Evolutionary conservation across 2,888 invertebrate species (phyloP), one percentile per base, ranked within the genome.

Genomic region (Stenichneumon culpator): DNA sequence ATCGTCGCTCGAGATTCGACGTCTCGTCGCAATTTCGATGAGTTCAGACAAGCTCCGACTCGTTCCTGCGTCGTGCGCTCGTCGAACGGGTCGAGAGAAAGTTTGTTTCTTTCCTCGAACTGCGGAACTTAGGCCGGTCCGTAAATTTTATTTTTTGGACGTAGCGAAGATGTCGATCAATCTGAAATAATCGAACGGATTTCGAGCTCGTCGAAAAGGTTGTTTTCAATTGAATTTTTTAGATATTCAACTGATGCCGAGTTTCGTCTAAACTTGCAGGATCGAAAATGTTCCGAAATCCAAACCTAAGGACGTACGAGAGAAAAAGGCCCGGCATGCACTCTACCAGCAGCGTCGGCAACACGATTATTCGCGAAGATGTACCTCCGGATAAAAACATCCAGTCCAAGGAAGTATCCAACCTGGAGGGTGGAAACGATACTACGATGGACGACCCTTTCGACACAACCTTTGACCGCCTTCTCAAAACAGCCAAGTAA

Each of bases 401-500:
- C 22, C 16, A 32, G n/a, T n/a, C 65, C 2, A 4, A 9, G 14
- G 52, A 60, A 36, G 50, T 60, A 11, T 7, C 14, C 14, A 28
- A 22, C 16, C 39, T 47, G 7, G 7, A 54, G 5, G 16, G 22
- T 19, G 25, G 0, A 19, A 81, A 89, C 28, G 65, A 83, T 16
- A 89, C 88, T 9, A n/a, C 87, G 9, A 74, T 77, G 14, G 69
- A 86, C 50, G 89, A 90, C 82, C 86, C 86, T 1, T 91, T 92
- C 28, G 91, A 93, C 1, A 91, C 92, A 19, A 91, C 92, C 5
- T 93, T 93, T 63, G 93, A 93, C 79, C 90, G 87, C 77, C 47
- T 93, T 16, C 84, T 83, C 9, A 90, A 82, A 84, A 87, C 83
- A 39, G 86, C 85, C 22, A 86, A 78, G 87, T 89, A 82, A 9